A percentile compares a stretch with the other conserved stretches of the same genome.
Conservation (phyloP, 2,113 vertebrate genomes). For the Dolichotis patagonum region DNA sequence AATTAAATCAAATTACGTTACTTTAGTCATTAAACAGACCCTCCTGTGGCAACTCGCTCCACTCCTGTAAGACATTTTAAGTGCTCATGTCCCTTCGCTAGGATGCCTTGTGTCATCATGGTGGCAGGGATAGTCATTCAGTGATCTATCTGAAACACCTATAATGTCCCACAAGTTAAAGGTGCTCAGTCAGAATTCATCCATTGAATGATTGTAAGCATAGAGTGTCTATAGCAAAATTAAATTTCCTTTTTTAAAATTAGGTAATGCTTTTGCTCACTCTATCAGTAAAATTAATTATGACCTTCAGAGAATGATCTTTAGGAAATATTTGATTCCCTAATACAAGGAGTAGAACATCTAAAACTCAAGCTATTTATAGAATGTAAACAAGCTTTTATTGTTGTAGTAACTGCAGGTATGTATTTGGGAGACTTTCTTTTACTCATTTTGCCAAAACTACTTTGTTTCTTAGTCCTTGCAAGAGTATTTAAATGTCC, state of each 20-base stretch:
- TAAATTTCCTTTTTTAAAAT: background rate
- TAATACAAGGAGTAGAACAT: background rate
- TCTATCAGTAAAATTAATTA: background rate
- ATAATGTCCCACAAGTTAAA: background rate
- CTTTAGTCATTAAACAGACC: background rate
- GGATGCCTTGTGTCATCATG: background rate
- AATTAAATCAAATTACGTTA: background rate
- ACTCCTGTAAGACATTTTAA: background rate
- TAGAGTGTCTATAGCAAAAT: background rate
- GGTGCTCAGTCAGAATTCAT: background rate
- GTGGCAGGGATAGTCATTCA: background rate
- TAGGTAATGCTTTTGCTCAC: background rate
- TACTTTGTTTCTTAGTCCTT: background rate
- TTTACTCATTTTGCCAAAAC: conserved; percentile 34
- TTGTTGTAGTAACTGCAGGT: background rate
- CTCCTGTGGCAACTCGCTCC: background rate
- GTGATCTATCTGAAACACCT: background rate
- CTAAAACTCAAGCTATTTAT: conserved; percentile 26
- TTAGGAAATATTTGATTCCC: conserved; percentile 2
- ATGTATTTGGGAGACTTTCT: background rate
- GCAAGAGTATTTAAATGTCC: background rate
- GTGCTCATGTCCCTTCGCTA: background rate
- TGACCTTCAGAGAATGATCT: background rate
- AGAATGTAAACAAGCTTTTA: background rate
- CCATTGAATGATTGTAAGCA: background rate